Conservation (phyloP, 2,797 vertebrate genomes). For the Melanotaenia maccullochi region DNA sequence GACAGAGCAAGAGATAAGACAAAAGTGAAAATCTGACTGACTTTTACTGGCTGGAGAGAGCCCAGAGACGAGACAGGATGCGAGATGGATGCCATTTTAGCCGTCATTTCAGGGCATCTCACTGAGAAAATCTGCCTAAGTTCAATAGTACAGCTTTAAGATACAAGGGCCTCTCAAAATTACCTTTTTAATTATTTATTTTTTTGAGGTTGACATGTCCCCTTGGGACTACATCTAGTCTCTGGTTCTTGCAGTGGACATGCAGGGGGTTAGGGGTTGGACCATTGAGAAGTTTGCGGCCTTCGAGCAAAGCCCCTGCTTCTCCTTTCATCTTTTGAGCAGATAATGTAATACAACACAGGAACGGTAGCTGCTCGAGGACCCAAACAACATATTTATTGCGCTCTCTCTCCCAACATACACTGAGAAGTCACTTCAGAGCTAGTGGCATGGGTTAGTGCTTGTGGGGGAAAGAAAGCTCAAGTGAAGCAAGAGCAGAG, state of each 20-base stretch:
- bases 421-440: constrained; percentile 23
- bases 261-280: background rate
- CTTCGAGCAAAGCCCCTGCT: background rate
- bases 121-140: too few relatives aligned
- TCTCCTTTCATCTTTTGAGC: background rate
- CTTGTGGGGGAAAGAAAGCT: constrained; percentile 64
- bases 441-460: constrained; percentile 70
- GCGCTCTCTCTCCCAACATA: background rate
- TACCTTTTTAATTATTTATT: background rate
- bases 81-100: too few relatives aligned
- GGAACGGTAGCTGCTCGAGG: constrained; percentile 19
- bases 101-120: too few relatives aligned
- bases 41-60: too few relatives aligned
- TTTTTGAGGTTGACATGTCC: background rate
- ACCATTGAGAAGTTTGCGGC: background rate
- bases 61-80: too few relatives aligned
- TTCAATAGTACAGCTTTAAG: background rate
- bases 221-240: background rate
- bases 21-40: too few relatives aligned
- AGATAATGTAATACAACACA: constrained; percentile 4
- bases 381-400: background rate
- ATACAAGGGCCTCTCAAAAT: background rate
- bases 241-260: background rate
- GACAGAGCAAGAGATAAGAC: too few relatives aligned
- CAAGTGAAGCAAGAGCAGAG: constrained; percentile 73